Base-by-base conservation (phyloP, 2,888 invertebrate genomes). In the Dione juno region DNA sequence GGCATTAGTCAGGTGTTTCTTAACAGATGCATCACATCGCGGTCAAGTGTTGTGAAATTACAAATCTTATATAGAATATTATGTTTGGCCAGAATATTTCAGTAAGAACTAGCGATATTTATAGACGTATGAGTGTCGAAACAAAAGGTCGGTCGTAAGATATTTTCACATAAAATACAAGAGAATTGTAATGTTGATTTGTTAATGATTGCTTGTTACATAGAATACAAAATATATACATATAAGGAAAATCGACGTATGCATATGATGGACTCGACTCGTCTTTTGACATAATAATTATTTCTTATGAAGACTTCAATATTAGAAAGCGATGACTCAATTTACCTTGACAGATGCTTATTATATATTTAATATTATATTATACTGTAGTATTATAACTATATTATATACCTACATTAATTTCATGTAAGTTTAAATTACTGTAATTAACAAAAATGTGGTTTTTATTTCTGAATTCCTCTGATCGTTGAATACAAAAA, bases 91-190 rank as follows among this genome's bases (percentile, higher is more conserved):
- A 48, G 48, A 9, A 48, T 48, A 48, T 48, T 48, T 48, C 48
- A 48, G 48, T 48, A 16, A 16, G 48, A 48, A 48, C 6, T 48
- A 48, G 16, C 48, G 48, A 16, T 48, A 48, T 48, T 48, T 48
- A 48, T 48, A 16, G 16, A 48, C 48, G 16, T 77, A 76, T 66
- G 73, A 71, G 73, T 81, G 78, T 75, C 75, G 77, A 78, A 79
- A 81, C 65, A 70, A 66, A 57, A 57, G 16, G 37, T 57, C 37
- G 37, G 1, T 37, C 2, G 54, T 35, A 57, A 37, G 35, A 11
- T 57, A 37, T 57, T 16, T 37, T 57, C 37, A 57, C 16, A 54
- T 37, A 54, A 54, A 54, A 54, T 37, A 54, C 54, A 54, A 37
- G 54, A 37, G 37, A 54, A 54, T 35, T 54, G 54, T 54, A 54